phyloP scores from a whole-genome alignment of 2,797 vertebrate species.

The Catharus ustulatus region DNA sequence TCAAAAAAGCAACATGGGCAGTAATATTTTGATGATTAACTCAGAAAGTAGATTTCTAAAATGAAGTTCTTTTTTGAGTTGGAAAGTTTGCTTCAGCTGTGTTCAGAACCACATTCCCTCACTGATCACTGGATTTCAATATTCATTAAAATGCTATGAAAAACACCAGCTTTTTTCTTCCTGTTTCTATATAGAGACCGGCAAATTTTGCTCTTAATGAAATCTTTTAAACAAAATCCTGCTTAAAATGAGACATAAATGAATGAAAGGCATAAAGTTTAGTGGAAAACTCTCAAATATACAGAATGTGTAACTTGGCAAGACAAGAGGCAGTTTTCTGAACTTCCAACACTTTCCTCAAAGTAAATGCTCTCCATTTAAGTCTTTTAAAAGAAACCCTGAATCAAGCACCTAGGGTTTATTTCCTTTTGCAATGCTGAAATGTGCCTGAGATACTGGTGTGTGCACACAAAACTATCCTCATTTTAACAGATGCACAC shows the following conservation, averaged over 20 bases:
- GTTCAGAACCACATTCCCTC: neutral
- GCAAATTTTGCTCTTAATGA: neutral
- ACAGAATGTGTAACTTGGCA: neutral
- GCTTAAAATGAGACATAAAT: neutral
- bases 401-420: constrained; percentile 67
- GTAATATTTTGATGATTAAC: neutral
- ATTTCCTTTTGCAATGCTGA: constrained; percentile 58
- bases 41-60: neutral
- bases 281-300: neutral
- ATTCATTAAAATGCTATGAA: neutral
- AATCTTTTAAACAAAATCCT: neutral
- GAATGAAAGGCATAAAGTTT: neutral
- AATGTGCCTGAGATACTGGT: constrained; percentile 67
- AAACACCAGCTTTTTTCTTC: neutral
- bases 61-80: neutral
- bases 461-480: constrained; percentile 57
- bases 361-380: neutral
- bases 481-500: constrained; percentile 52
- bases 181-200: neutral
- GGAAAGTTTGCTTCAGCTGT: neutral
- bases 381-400: constrained; percentile 9
- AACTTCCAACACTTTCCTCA: neutral
- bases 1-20: neutral
- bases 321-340: neutral
- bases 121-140: neutral